Percentiles rank a stretch among this genome's conserved stretches.
Evolutionary conservation across 2,888 invertebrate genomes (phyloP).

Genomic region (Euproctis similis): DNA sequence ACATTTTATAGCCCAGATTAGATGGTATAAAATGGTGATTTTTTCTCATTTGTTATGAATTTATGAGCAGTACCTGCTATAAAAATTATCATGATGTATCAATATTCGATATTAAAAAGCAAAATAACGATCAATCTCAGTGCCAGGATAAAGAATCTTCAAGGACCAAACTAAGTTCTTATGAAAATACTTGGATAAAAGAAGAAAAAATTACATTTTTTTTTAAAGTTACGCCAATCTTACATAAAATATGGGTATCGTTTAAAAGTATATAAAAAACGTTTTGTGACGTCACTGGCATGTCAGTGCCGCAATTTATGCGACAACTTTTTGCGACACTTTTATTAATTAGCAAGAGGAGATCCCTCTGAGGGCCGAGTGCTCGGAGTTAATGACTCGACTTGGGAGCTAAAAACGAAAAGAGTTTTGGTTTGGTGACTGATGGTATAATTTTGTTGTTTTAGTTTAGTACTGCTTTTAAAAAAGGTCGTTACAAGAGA

Average conservation of each 20-base stretch:
- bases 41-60: no score
- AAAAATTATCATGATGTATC: no score
- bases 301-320: constrained; percentile 28
- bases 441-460: constrained; percentile 22
- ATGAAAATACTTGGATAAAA: no score
- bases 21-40: no score
- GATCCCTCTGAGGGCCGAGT: constrained; percentile 12
- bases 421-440: constrained; percentile 24
- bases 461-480: constrained; percentile 11
- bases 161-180: no score
- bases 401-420: constrained; percentile 28
- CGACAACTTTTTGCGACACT: constrained; percentile 31
- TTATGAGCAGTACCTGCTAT: no score
- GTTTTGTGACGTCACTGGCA: constrained; percentile 20
- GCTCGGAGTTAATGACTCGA: constrained; percentile 30
- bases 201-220: no score
- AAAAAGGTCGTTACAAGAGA: no score
- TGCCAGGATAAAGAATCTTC: no score
- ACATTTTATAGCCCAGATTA: no score
- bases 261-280: constrained; percentile 26
- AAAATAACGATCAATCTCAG: no score
- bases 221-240: constrained; percentile 10
- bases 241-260: constrained; percentile 21
- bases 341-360: constrained; percentile 34
- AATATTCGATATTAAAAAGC: no score